These are phyloP conservation scores for Lymantria dispar DNA, from an alignment of 2,888 invertebrate species.

Conservation along the genomic window DNA sequence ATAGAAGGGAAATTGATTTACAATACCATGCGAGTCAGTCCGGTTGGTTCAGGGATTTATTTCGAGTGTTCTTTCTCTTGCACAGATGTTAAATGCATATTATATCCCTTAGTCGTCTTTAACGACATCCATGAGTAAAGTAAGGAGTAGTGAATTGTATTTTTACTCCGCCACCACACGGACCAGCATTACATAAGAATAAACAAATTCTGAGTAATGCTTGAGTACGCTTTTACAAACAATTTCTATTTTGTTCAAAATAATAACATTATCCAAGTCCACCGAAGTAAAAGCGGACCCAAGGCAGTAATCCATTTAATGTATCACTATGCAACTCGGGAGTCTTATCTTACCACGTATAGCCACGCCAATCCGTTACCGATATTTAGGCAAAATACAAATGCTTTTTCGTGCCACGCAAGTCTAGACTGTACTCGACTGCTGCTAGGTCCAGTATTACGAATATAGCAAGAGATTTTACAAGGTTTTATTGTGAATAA, in stretches of 20 bases:
- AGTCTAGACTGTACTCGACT: slow-evolving; percentile 46
- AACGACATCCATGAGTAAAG: too few relatives aligned
- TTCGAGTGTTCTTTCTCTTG: too few relatives aligned
- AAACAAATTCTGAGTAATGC: neutral
- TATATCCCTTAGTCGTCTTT: too few relatives aligned
- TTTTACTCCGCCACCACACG: too few relatives aligned
- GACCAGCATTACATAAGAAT: too few relatives aligned
- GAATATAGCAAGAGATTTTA: slow-evolving; percentile 46
- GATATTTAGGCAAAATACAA: slow-evolving; percentile 79
- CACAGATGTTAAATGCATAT: too few relatives aligned
- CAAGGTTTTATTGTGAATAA: slow-evolving; percentile 71
- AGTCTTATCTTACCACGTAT: slow-evolving; percentile 73
- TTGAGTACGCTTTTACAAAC: neutral
- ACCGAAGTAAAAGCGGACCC: slow-evolving; percentile 51
- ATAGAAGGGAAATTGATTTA: too few relatives aligned
- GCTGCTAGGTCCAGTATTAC: slow-evolving; percentile 46
- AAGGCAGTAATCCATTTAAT: slow-evolving; percentile 72
- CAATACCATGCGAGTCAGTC: too few relatives aligned
- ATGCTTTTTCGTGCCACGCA: slow-evolving; percentile 45
- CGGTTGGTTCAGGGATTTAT: too few relatives aligned
- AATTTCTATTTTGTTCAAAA: slow-evolving; percentile 25
- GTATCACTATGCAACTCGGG: slow-evolving; percentile 69
- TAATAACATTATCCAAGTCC: slow-evolving; percentile 37
- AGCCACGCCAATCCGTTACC: slow-evolving; percentile 77
- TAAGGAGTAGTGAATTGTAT: too few relatives aligned